These are phyloP conservation scores for Furnarius figulus DNA, from an alignment of 2,113 vertebrate species.

Conservation along the genomic window DNA sequence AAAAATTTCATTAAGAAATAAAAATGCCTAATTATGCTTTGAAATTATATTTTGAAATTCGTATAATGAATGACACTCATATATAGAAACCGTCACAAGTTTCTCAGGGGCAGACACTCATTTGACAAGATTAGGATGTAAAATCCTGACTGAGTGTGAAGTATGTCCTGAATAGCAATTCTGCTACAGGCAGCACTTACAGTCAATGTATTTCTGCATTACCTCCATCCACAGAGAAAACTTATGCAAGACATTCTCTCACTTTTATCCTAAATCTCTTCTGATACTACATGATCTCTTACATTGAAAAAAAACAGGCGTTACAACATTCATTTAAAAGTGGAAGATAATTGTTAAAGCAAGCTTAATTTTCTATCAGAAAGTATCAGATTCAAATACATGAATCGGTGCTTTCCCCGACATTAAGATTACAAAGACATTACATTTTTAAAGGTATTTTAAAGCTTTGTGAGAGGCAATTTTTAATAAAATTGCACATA, in stretches of 20 bases:
- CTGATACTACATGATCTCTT: background rate
- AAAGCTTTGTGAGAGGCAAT: background rate
- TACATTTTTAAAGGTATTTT: background rate
- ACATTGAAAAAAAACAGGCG: background rate
- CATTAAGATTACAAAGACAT: background rate
- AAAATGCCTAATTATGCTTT: background rate
- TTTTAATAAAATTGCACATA: background rate
- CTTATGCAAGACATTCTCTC: background rate
- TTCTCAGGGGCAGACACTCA: background rate
- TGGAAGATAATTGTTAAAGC: background rate
- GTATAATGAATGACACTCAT: background rate
- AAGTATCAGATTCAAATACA: background rate
- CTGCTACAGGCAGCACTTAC: background rate
- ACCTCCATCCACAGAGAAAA: background rate
- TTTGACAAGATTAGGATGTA: background rate
- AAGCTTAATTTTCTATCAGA: background rate
- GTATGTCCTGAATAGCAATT: background rate
- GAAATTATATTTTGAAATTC: background rate
- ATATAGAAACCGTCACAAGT: background rate
- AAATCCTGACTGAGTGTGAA: background rate
- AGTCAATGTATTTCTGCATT: background rate
- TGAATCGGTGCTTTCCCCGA: background rate
- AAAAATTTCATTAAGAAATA: background rate
- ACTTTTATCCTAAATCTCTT: background rate
- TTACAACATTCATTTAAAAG: background rate